Percentiles rank a stretch among this genome's conserved stretches.
These are phyloP conservation scores for Adelges cooleyi DNA, from an alignment of 1,140 invertebrate species.

Conservation along the genomic window DNA sequence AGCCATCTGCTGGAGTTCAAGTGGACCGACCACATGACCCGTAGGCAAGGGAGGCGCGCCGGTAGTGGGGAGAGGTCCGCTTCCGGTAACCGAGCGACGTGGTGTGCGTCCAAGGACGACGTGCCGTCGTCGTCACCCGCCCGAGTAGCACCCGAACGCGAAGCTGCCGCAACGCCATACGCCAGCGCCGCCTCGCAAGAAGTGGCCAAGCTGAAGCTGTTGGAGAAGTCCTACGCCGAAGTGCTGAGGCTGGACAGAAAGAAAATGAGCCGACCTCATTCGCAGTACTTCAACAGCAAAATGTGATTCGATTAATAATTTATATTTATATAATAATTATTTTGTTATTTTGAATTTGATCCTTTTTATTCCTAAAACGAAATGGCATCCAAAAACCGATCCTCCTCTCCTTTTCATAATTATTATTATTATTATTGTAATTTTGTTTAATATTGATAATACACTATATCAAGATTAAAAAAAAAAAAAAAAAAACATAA, in stretches of 20 bases:
- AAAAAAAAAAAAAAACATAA: background rate
- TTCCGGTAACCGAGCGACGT: constrained; percentile 35
- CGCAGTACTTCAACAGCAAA: background rate
- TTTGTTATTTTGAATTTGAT: too few relatives aligned
- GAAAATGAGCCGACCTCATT: constrained; percentile 10
- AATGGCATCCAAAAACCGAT: too few relatives aligned
- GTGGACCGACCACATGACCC: constrained; percentile 13
- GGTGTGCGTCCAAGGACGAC: constrained; percentile 31
- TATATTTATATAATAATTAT: background rate
- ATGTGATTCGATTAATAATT: background rate
- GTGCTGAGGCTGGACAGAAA: constrained; percentile 45
- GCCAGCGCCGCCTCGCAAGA: constrained; percentile 53
- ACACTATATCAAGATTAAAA: background rate
- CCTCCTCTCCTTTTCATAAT: too few relatives aligned
- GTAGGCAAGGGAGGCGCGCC: background rate
- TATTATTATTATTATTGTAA: background rate
- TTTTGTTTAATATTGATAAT: background rate
- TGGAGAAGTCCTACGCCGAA: constrained; percentile 73
- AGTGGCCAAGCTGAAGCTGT: constrained; percentile 60
- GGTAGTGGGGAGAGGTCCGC: background rate
- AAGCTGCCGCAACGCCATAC: background rate
- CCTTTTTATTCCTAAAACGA: constrained; percentile 10
- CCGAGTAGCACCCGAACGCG: background rate
- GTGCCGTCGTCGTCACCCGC: background rate
- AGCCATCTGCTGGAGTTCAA: constrained; percentile 29